Evolutionary conservation across 2,797 vertebrate genomes (phyloP), one percentile per base, ranked within the genome.

Genomic region (Periophthalmus magnuspinnatus): DNA sequence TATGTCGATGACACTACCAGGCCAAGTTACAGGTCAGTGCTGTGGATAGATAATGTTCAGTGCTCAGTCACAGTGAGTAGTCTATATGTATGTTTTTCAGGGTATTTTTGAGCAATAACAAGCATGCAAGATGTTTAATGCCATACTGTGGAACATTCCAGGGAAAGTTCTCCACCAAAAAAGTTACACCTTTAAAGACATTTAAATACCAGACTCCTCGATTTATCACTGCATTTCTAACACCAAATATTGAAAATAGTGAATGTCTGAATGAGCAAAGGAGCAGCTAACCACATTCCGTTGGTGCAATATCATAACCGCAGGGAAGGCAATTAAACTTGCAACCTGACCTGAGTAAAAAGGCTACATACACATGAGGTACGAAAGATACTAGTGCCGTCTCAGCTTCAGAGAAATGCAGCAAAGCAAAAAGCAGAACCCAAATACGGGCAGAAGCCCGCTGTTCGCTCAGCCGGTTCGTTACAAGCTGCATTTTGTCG

Each of bases 371-470:
- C 24, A 50, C 5, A 41, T 22, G 3, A 28, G 6, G 69, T 60
- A 64, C 17, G 28, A 41, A 41, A 72, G 48, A 21, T 19, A 72
- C 21, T 22, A 65, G 60, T 58, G 32, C 75, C 70, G 52, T 69
- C 36, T 21, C 16, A 6, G 69, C 47, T 63, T 58, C 71, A 48
- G 66, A 17, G 16, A 50, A 36, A 52, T 33, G 81, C 82, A 85
- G 75, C 62, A 81, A 75, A 69, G 77, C 82, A 55, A 75, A 73
- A 79, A 84, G 75, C 84, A 32, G 19, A 68, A 72, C 75, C 78
- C 75, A 69, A 83, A 77, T 36, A 66, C 17, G 80, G 50, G 70
- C 81, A 79, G 80, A 74, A 55, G 59, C 74, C 66, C 11, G 38
- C 13, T 45, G 13, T 72, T 64, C 56, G 38, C 45, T 38, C 77